Conservation (phyloP, 2,113 vertebrate species). For the Hemicordylus capensis region DNA sequence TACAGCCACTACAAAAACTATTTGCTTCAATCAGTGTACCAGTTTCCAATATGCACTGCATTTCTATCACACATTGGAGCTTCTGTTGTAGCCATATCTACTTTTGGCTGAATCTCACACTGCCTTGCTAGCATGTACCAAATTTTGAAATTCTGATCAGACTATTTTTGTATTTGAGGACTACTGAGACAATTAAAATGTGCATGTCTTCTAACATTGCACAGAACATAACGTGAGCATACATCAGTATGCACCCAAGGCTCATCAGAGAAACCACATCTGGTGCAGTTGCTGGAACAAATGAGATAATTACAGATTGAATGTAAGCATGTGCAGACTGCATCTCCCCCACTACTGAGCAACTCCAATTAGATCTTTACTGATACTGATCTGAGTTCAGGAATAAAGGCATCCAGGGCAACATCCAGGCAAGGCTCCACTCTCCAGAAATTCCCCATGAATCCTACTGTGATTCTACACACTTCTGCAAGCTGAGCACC, state of each 20-base stretch:
- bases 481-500: neutral
- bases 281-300: neutral
- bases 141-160: neutral
- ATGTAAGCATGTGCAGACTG: neutral
- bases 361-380: neutral
- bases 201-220: neutral
- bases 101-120: neutral
- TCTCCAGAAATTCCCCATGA: neutral
- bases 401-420: neutral
- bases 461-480: neutral
- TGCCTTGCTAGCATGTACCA: neutral
- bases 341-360: neutral
- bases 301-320: neutral
- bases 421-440: neutral
- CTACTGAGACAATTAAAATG: neutral
- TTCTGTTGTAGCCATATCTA: neutral
- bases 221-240: neutral
- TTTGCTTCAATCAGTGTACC: neutral
- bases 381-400: neutral
- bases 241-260: neutral
- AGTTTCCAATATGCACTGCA: neutral
- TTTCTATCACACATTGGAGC: neutral
- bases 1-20: neutral
- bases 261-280: neutral
- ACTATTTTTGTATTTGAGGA: neutral